phyloP scores from a whole-genome alignment of 2,113 vertebrate species.

The Ancistrus triradiatus region DNA sequence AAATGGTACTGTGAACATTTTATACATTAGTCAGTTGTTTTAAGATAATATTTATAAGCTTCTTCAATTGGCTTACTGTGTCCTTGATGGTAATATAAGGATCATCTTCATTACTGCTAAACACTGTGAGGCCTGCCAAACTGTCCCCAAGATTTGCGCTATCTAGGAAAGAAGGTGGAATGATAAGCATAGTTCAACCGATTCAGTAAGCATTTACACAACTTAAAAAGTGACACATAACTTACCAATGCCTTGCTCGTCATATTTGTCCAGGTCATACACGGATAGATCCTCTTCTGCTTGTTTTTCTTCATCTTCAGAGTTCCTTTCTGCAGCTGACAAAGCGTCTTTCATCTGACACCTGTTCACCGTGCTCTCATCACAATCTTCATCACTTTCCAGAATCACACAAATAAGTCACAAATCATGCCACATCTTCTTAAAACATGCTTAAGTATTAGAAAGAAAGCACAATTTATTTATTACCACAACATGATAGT shows the following conservation, averaged over 20 bases:
- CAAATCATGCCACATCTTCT: no score
- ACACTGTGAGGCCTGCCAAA: slow-evolving; percentile 84
- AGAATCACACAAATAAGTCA: slow-evolving; percentile 28
- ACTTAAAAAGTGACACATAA: not conserved
- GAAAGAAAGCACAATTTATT: not conserved
- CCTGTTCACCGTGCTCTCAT: slow-evolving; percentile 51
- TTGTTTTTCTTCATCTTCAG: slow-evolving; percentile 50
- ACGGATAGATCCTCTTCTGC: slow-evolving; percentile 76
- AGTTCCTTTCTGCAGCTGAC: slow-evolving; percentile 25
- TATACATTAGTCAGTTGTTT: no score
- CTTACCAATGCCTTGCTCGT: slow-evolving; percentile 78
- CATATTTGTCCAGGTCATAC: slow-evolving; percentile 86
- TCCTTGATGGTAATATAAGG: slow-evolving; percentile 92
- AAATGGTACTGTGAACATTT: no score
- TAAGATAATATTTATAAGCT: no score
- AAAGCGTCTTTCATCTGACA: slow-evolving; percentile 28
- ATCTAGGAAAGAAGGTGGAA: slow-evolving; percentile 57
- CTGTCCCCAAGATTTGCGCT: slow-evolving; percentile 81
- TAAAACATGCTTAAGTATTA: not conserved
- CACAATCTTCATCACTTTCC: slow-evolving; percentile 67
- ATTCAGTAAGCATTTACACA: not conserved
- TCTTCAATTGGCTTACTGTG: slow-evolving; percentile 77
- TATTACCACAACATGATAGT: no score
- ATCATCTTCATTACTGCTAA: slow-evolving; percentile 84
- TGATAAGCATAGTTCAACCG: slow-evolving; percentile 8